Evolutionary conservation across 2,797 vertebrate species (phyloP).

Genomic region (Serranus cabrilla): DNA sequence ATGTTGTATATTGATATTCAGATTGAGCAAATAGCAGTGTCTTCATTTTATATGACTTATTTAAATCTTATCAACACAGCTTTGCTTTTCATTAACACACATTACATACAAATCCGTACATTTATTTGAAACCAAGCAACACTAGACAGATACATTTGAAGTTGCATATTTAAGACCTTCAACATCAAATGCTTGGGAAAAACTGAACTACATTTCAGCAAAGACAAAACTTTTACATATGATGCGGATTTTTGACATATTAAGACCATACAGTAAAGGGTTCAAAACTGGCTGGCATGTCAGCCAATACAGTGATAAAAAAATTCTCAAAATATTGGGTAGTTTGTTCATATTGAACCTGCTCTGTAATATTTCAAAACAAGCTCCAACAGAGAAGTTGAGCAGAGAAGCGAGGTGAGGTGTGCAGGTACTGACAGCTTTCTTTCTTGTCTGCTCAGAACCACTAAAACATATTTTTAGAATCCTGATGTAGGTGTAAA

Average conservation of each 20-base stretch:
- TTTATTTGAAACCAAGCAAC: too few species aligned
- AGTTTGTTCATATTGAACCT: conserved; percentile 12
- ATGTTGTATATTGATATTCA: too few species aligned
- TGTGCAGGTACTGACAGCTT: conserved; percentile 36
- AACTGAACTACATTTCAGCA: background rate
- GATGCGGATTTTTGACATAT: conserved; percentile 28
- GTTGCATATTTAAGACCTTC: too few species aligned
- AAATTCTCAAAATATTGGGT: background rate
- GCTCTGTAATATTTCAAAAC: background rate
- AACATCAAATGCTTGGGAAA: too few species aligned
- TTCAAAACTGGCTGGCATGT: conserved; percentile 45
- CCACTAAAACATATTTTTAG: conserved; percentile 43
- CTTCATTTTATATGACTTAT: too few species aligned
- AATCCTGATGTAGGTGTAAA: conserved; percentile 48
- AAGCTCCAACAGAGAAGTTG: background rate
- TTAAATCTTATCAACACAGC: too few species aligned
- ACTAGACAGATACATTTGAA: too few species aligned
- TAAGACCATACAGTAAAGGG: conserved; percentile 53
- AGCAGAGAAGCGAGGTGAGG: conserved; percentile 28
- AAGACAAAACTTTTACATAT: background rate
- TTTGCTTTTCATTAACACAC: too few species aligned
- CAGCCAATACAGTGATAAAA: conserved; percentile 53
- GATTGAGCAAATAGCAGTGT: too few species aligned
- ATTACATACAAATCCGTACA: too few species aligned
- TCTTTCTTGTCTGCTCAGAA: conserved; percentile 28